A percentile compares a stretch with the other conserved stretches of the same genome.
These are phyloP conservation scores for Emmelina monodactyla DNA, from an alignment of 2,888 invertebrate genomes.

Conservation along the genomic window DNA sequence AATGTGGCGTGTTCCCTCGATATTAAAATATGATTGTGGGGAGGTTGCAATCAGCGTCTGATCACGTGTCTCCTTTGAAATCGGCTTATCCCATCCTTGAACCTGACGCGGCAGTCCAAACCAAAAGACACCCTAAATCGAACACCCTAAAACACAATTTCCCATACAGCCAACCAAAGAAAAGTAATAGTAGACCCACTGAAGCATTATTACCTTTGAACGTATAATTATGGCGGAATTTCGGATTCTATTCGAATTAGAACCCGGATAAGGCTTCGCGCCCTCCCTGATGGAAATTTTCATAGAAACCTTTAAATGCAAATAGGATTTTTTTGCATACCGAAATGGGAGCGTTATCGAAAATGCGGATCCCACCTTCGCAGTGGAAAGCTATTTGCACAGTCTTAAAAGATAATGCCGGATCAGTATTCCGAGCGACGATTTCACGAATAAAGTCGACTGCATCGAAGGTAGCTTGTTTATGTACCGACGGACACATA, in stretches of 20 bases:
- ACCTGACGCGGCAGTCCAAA: constrained; percentile 27
- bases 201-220: constrained; percentile 44
- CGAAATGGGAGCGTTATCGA: too few relatives aligned
- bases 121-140: constrained; percentile 25
- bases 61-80: constrained; percentile 61
- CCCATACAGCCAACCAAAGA: constrained; percentile 10
- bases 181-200: constrained; percentile 26
- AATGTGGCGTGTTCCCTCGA: constrained; percentile 50
- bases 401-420: background rate
- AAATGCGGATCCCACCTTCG: too few relatives aligned
- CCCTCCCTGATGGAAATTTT: constrained; percentile 14
- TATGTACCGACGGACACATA: background rate
- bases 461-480: background rate
- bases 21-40: constrained; percentile 57
- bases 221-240: constrained; percentile 57
- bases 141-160: constrained; percentile 23
- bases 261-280: constrained; percentile 43
- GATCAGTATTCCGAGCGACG: background rate
- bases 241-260: constrained; percentile 38
- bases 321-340: background rate
- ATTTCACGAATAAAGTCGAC: background rate
- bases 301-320: background rate
- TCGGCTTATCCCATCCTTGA: constrained; percentile 45
- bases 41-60: constrained; percentile 51
- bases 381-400: background rate